Evolutionary conservation across 1,140 invertebrate species (phyloP), one percentile per base, ranked within the genome.

Genomic region (Sitobion miscanthi): DNA sequence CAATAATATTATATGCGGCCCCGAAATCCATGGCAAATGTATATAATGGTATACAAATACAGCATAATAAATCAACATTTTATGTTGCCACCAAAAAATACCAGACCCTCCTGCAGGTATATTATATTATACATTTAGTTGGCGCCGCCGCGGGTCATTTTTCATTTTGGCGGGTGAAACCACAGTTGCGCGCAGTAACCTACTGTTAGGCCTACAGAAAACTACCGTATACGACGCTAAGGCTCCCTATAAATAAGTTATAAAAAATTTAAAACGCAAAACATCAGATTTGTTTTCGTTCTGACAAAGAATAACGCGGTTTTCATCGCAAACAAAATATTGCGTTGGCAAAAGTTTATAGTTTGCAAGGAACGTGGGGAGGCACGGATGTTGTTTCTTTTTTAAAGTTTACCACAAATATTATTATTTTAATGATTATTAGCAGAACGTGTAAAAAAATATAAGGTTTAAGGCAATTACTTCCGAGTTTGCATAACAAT

Each of bases 81-180:
- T 90, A 45, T 35, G 8, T 90, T 42, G 88, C 54, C 88, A 25
- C 88, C 88, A 90, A 90, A 90, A 62, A 90, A 90, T 62, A 57
- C 7, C 38, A 57, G 38, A 90, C 89, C 89, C 89, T 90, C 20
- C 89, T 14, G 54, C 7, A 69, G 9, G 38, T 45, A 42, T 90
- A 89, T 89, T 89, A 35, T 89, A 57, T 89, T 38, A 89, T 89
- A 49, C 1, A 57, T 69, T 45, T 69, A 45, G 54, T 69, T n/a
- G 25, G 89, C 25, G 57, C 57, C 38, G 57, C 42, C 38, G 38
- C 45, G 57, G 89, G 89, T 90, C 57, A 69, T 90, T 90, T 69
- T 62, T 90, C 54, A 69, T 90, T 90, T 90, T 90, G 89, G 38
- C 89, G 38, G 89, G 54, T 69, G 88, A 90, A 90, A 62, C 52